Percentiles rank a stretch among this genome's conserved stretches.
Conservation (phyloP, 1,140 invertebrate genomes). For the Heliconius congener region DNA sequence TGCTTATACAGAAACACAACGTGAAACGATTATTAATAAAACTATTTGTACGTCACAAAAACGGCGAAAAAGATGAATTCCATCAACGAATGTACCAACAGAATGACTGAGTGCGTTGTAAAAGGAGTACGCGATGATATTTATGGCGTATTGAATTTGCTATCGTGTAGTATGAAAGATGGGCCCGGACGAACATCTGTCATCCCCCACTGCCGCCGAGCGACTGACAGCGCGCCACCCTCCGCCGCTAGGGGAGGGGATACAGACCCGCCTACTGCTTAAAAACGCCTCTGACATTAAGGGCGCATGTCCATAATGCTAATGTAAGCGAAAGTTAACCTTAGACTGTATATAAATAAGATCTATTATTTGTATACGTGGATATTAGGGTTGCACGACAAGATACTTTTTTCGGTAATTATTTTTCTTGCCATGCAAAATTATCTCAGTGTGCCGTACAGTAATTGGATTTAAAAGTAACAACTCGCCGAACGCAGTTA, state of each 20-base stretch:
- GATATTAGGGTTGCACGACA: conserved; percentile 57
- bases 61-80: conserved; percentile 37
- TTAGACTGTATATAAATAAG: background rate
- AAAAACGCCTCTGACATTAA: conserved; percentile 35
- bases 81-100: conserved; percentile 34
- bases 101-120: conserved; percentile 43
- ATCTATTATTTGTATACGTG: background rate
- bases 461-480: conserved; percentile 64
- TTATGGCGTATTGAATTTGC: conserved; percentile 70
- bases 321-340: conserved; percentile 40
- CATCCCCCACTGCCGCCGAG: conserved; percentile 65
- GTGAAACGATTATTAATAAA: conserved; percentile 51
- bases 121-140: conserved; percentile 54
- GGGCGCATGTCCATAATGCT: conserved; percentile 32
- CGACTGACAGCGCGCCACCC: conserved; percentile 61
- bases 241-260: conserved; percentile 43
- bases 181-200: conserved; percentile 64
- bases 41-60: conserved; percentile 45
- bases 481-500: conserved; percentile 6
- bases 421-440: conserved; percentile 64
- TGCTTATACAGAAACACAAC: conserved; percentile 38
- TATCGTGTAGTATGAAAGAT: conserved; percentile 73
- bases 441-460: conserved; percentile 65
- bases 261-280: conserved; percentile 54
- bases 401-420: conserved; percentile 60